phyloP scores from a whole-genome alignment of 2,888 invertebrate genomes.

The Trissoscelio sp. region DNA sequence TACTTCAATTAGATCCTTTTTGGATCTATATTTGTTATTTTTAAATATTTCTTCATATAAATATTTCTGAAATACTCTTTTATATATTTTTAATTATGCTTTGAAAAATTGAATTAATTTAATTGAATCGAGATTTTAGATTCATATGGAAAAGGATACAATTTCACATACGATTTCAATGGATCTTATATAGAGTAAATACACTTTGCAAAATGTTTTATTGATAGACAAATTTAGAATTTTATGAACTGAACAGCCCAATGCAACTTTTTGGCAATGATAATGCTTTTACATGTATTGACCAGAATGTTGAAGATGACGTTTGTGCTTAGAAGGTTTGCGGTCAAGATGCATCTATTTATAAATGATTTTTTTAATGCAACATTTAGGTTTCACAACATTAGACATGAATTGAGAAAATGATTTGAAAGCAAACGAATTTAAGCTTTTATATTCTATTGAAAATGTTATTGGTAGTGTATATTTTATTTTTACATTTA shows the following conservation, averaged over 20 bases:
- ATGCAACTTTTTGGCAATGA: constrained; percentile 56
- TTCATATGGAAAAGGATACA: background rate
- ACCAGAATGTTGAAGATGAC: constrained; percentile 46
- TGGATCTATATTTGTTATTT: too few relatives aligned
- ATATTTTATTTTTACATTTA: too few relatives aligned
- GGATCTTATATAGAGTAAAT: background rate
- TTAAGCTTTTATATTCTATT: too few relatives aligned
- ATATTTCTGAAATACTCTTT: too few relatives aligned
- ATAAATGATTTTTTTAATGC: constrained; percentile 38
- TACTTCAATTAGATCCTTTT: too few relatives aligned
- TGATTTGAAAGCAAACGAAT: background rate
- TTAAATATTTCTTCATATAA: too few relatives aligned
- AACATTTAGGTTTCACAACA: constrained; percentile 47
- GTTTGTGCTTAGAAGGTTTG: constrained; percentile 16
- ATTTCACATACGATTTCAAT: background rate
- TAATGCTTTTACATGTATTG: constrained; percentile 43
- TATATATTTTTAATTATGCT: too few relatives aligned
- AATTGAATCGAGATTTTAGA: too few relatives aligned
- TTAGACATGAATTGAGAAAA: constrained; percentile 1
- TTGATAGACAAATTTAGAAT: constrained; percentile 4
- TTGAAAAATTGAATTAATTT: too few relatives aligned
- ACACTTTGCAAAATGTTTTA: background rate
- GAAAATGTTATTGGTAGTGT: too few relatives aligned
- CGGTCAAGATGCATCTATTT: constrained; percentile 33
- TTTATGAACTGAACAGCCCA: constrained; percentile 46